phyloP scores from a whole-genome alignment of 2,113 vertebrate genomes.

The Smithornis capensis region DNA sequence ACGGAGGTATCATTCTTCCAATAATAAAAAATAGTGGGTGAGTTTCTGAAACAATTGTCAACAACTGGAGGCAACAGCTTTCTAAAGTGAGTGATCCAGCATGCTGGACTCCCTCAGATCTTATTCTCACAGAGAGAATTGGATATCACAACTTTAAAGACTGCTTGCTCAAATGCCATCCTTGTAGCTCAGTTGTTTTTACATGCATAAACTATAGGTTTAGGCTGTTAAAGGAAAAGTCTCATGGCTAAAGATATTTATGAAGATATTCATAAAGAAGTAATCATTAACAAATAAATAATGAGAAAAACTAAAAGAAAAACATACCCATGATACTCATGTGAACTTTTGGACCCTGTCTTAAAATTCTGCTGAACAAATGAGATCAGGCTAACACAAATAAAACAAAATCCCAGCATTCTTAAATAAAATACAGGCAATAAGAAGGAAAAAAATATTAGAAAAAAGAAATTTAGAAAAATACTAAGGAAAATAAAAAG shows the following conservation, averaged over 20 bases:
- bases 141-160: not conserved
- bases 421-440: not conserved
- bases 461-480: not conserved
- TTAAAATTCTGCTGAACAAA: not conserved
- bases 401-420: not conserved
- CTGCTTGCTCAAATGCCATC: not conserved
- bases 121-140: not conserved
- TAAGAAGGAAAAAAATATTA: not conserved
- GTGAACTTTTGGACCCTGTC: not conserved
- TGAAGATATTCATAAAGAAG: not conserved
- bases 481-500: not conserved
- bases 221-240: not conserved
- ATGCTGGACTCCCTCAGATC: not conserved
- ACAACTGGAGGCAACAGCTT: not conserved
- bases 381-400: not conserved
- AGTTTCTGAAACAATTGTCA: not conserved
- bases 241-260: not conserved
- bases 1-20: not conserved
- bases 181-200: not conserved
- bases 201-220: not conserved
- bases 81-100: not conserved
- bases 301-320: not conserved
- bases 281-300: not conserved
- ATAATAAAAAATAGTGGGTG: not conserved
- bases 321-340: not conserved